These are phyloP conservation scores for Tauraco erythrolophus DNA, from an alignment of 2,113 vertebrate genomes.

Conservation along the genomic window DNA sequence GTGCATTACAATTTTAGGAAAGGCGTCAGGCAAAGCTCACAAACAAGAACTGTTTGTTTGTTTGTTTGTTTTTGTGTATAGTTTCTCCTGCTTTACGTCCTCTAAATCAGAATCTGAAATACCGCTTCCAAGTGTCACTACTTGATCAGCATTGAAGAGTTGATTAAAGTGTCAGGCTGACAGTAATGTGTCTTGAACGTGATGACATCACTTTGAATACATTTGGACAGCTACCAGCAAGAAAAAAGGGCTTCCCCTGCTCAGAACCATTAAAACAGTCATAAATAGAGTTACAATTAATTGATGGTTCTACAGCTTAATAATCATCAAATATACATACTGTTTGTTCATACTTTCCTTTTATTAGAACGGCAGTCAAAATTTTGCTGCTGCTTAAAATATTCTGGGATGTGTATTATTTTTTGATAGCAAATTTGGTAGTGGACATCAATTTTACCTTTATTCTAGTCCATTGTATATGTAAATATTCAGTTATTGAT, in stretches of 20 bases:
- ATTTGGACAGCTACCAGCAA: neutral
- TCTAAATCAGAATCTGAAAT: neutral
- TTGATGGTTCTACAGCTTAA: neutral
- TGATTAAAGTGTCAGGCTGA: neutral
- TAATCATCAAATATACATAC: neutral
- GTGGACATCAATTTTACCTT: neutral
- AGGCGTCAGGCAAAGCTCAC: neutral
- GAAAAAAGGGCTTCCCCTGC: neutral
- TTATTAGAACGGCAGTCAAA: neutral
- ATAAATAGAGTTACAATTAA: neutral
- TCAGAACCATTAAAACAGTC: neutral
- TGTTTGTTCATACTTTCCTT: neutral
- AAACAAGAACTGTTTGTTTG: neutral
- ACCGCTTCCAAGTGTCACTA: neutral
- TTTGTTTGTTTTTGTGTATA: no score
- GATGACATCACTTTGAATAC: neutral
- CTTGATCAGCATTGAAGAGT: neutral
- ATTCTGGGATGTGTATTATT: neutral
- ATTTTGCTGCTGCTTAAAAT: neutral
- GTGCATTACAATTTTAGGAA: neutral
- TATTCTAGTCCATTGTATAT: neutral
- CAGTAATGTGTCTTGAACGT: neutral
- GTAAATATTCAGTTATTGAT: neutral
- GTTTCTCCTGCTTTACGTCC: neutral
- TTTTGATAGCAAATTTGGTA: neutral